Evolutionary conservation across 2,797 vertebrate genomes (phyloP).

Genomic region (Helarctos malayanus): DNA sequence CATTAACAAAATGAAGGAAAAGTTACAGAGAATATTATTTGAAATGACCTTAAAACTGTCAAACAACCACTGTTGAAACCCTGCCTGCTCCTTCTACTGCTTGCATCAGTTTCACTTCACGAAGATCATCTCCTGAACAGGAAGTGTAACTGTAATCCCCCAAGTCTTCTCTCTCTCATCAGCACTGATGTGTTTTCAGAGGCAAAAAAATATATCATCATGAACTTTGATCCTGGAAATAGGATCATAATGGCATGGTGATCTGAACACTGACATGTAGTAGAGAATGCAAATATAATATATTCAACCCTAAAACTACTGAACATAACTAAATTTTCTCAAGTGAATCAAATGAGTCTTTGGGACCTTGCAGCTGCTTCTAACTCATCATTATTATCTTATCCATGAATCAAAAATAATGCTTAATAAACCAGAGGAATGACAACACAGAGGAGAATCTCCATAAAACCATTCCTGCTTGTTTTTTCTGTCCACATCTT

Average conservation of each 20-base stretch:
- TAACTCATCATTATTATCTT: neutral
- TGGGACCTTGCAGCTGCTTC: neutral
- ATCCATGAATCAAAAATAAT: slow-evolving; percentile 1
- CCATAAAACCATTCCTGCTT: neutral
- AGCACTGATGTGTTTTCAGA: neutral
- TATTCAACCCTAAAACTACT: slow-evolving; percentile 14
- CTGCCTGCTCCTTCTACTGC: neutral
- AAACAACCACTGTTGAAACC: neutral
- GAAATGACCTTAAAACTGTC: neutral
- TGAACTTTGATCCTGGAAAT: neutral
- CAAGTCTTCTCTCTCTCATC: neutral
- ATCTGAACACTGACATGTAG: neutral
- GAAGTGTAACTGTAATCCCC: neutral
- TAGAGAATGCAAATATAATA: neutral
- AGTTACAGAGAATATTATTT: neutral
- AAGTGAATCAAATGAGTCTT: neutral
- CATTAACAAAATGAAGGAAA: neutral
- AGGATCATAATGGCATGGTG: neutral
- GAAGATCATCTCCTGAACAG: neutral
- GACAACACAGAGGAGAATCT: neutral
- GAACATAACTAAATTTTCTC: slow-evolving; percentile 4
- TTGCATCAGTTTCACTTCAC: neutral
- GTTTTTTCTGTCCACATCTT: neutral
- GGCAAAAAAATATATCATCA: neutral
- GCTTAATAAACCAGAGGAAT: slow-evolving; percentile 3